Conservation (phyloP, 2,797 vertebrate species). For the Xiphophorus birchmanni region DNA sequence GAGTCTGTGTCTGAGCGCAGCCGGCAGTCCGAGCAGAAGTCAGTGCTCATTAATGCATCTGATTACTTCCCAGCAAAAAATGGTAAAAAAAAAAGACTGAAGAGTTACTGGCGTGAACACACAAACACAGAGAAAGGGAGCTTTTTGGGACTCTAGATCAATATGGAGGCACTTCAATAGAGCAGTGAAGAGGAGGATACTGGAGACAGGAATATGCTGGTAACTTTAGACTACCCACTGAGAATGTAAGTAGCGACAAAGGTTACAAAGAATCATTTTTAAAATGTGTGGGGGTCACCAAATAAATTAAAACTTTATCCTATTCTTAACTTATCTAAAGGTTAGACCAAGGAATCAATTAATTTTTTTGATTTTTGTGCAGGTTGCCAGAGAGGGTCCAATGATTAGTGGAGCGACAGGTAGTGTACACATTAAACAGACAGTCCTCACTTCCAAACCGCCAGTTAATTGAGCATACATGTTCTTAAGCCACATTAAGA, state of each 20-base stretch:
- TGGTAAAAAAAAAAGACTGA: constrained; percentile 32
- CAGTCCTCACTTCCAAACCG: neutral
- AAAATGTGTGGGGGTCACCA: constrained; percentile 5
- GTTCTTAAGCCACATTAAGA: neutral
- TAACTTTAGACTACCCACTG: constrained; percentile 37
- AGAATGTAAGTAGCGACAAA: constrained; percentile 33
- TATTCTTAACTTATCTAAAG: neutral
- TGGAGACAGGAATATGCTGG: constrained; percentile 47
- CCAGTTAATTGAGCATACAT: neutral
- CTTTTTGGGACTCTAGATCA: constrained; percentile 60
- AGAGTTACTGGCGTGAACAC: constrained; percentile 30
- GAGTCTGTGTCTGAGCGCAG: constrained; percentile 66
- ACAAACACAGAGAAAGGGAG: constrained; percentile 22
- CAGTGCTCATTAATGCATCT: constrained; percentile 74
- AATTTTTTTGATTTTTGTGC: neutral
- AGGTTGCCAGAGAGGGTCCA: neutral
- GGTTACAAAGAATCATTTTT: constrained; percentile 30
- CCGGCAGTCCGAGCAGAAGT: constrained; percentile 65
- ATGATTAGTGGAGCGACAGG: neutral
- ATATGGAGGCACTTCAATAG: constrained; percentile 67
- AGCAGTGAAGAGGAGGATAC: constrained; percentile 48
- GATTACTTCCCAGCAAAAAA: constrained; percentile 62
- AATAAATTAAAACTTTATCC: neutral
- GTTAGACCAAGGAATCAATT: neutral
- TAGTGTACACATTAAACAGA: neutral